A percentile compares a stretch with the other conserved stretches of the same genome.
Conservation (phyloP, 2,888 invertebrate species). For the Lasioglossum leucozonium region DNA sequence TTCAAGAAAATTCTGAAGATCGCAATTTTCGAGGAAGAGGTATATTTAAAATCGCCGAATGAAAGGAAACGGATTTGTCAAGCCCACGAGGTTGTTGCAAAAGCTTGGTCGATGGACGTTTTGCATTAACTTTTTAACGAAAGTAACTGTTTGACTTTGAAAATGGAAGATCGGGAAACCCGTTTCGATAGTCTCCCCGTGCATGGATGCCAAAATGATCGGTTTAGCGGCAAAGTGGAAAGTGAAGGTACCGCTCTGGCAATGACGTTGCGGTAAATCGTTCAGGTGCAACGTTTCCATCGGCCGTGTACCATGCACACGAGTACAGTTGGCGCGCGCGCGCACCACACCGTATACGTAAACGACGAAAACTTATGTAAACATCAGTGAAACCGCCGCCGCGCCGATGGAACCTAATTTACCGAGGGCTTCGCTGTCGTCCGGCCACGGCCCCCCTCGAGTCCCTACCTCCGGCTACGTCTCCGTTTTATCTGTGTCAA, state of each 20-base stretch:
- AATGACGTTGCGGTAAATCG: constrained; percentile 76
- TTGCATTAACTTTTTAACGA: neutral
- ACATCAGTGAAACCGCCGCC: constrained; percentile 64
- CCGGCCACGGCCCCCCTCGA: neutral
- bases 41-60: neutral
- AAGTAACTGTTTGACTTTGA: neutral
- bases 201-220: constrained; percentile 64
- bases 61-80: neutral
- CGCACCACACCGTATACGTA: constrained; percentile 37
- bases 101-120: neutral
- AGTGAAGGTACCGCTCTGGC: constrained; percentile 81
- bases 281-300: constrained; percentile 73
- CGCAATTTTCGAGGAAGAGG: neutral
- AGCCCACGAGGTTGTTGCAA: neutral
- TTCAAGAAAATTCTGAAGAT: neutral
- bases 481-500: constrained; percentile 50
- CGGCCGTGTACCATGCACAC: constrained; percentile 59
- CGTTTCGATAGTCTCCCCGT: neutral
- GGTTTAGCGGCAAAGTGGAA: constrained; percentile 78
- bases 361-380: constrained; percentile 65
- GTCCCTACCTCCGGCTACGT: constrained; percentile 35
- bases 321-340: constrained; percentile 10
- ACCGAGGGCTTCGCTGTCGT: constrained; percentile 36
- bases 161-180: constrained; percentile 6
- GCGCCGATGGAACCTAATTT: constrained; percentile 50